These are phyloP conservation scores for Chaitophorus viminalis DNA, from an alignment of 2,888 invertebrate species.

Conservation along the genomic window DNA sequence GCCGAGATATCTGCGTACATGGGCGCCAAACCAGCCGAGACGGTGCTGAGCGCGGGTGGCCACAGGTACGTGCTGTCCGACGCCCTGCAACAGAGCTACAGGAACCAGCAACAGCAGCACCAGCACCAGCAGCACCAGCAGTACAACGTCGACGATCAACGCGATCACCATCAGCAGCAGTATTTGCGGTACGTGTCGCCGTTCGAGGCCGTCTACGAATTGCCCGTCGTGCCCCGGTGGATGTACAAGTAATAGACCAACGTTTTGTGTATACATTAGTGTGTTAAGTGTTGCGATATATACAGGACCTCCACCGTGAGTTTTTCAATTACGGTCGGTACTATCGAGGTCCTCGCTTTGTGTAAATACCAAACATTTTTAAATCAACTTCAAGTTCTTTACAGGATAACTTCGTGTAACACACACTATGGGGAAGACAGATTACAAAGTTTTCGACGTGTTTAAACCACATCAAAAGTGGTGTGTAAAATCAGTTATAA, in stretches of 20 bases:
- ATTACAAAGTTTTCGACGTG: no score
- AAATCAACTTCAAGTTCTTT: no score
- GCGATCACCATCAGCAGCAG: not conserved
- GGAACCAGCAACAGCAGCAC: constrained; percentile 12
- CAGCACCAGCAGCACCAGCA: not conserved
- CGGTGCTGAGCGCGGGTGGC: constrained; percentile 50
- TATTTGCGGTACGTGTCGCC: constrained; percentile 56
- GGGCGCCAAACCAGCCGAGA: constrained; percentile 53
- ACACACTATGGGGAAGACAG: no score
- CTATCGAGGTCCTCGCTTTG: no score
- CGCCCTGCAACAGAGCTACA: constrained; percentile 45
- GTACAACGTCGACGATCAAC: constrained; percentile 1
- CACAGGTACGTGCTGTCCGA: constrained; percentile 56
- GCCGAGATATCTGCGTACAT: constrained; percentile 56
- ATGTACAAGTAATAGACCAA: constrained; percentile 5
- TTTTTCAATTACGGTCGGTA: no score
- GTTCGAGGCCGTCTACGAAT: constrained; percentile 46
- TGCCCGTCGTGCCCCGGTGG: constrained; percentile 42
- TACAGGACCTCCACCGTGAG: no score
- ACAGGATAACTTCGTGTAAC: no score
- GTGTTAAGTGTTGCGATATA: no score
- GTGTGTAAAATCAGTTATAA: no score
- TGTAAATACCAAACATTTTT: no score
- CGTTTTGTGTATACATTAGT: no score
- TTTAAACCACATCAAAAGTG: no score